Base-by-base conservation (phyloP, 1,140 invertebrate genomes). In the Anastatus disparis region DNA sequence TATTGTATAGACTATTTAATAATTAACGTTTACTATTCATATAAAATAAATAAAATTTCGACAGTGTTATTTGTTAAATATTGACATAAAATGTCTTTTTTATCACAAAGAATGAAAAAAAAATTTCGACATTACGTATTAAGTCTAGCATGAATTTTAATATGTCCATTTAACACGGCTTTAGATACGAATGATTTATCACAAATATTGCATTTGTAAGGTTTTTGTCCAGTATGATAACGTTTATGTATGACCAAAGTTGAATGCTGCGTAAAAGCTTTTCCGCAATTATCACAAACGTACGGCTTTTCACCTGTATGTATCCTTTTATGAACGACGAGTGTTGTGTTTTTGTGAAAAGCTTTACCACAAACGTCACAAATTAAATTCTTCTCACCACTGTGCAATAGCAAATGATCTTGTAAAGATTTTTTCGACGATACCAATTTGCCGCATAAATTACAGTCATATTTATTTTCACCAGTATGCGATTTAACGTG, bases 341-440 rank as follows among this genome's bases (percentile, higher is more conserved):
- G 78, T 76, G 81, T 91, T 86, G 80, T 91, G 86, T 72, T 87
- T 84, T 75, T 88, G 87, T 69, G 89, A 87, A 78, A 97, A 88
- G 72, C 90, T 87, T 96, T 94, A 15, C 89, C 90, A 83, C 94
- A 94, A 27, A 94, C 88, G 72, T 90, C 89, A 82, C 91, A 92
- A 0, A 89, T 74, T 75, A 87, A 61, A 87, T 87, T 50, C 64
- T 88, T 86, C 74, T 89, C 88, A 13, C 89, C 90, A 2, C 86
- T 82, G 79, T 91, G 90, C 1, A 84, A 79, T 53, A 87, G 81
- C 71, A 89, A 80, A 78, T 92, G 89, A 20, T 88, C 82, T 31
- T 87, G 84, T 66, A 90, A 83, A 0, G 81, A 84, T 13, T 77
- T 76, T 4, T 79, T 79, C 1, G 80, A 83, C 0, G 76, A 76